Conservation (phyloP, 2,888 invertebrate species). For the Megastigmus dorsalis region DNA sequence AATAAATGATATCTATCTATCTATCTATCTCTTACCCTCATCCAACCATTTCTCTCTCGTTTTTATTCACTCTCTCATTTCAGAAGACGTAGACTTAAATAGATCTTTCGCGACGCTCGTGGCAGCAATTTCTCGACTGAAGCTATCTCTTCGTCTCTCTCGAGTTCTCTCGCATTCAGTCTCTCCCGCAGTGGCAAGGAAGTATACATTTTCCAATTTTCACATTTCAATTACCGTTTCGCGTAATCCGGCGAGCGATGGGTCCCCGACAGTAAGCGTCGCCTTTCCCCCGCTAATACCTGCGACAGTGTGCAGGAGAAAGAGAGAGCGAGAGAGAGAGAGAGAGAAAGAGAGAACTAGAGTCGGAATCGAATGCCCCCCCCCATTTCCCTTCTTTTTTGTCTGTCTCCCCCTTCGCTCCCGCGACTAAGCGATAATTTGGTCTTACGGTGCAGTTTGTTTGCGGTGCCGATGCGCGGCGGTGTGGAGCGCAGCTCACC, state of each 20-base stretch:
- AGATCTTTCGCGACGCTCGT: neutral
- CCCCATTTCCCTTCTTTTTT: neutral
- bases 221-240: constrained; percentile 46
- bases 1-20: too few species aligned
- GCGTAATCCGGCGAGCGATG: constrained; percentile 37
- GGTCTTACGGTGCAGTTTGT: constrained; percentile 61
- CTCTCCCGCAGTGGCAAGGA: neutral
- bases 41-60: too few species aligned
- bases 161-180: too few species aligned
- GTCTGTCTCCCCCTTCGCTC: neutral
- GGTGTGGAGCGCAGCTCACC: too few species aligned
- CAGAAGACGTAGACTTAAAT: neutral
- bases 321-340: too few species aligned
- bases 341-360: too few species aligned
- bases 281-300: constrained; percentile 13
- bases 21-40: neutral
- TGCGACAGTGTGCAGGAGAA: constrained; percentile 4
- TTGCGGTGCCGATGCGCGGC: too few species aligned
- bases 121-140: neutral
- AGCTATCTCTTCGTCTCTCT: neutral
- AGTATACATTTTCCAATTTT: constrained; percentile 48
- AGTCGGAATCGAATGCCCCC: too few species aligned
- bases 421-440: constrained; percentile 60
- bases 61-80: neutral
- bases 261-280: constrained; percentile 20